Evolutionary conservation across 1,140 invertebrate species (phyloP), one percentile per base, ranked within the genome.

Genomic region (Drosophila dunni): DNA sequence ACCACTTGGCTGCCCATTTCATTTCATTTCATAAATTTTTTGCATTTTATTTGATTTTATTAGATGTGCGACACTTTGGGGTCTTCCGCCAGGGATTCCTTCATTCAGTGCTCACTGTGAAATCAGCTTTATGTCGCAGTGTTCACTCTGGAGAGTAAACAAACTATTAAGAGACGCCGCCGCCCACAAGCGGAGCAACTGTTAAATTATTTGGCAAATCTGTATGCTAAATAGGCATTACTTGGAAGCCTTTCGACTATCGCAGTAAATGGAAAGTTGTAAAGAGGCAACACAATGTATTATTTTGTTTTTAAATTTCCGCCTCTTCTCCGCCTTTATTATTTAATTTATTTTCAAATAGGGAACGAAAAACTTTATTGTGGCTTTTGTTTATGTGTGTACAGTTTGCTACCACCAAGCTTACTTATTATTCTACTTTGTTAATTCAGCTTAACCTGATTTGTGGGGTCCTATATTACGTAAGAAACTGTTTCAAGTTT

Each of bases 21-120:
- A 50, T 72, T 79, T 74, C 68, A 50, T 72, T 79, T 74, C 68
- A 66, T 58, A 79, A 67, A 79, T 75, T 79, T 29, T 83, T 83
- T 77, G 83, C 75, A 85, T 85, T 82, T 88, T 72, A 85, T 85
- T 85, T 85, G 81, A 84, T 85, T 84, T 84, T 84, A 81, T 84
- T 84, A 67, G 81, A 63, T 51, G 53, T 72, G 50, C 65, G 65
- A 38, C 46, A 51, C 46, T 63, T 68, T 66, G 50, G 61, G 51
- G 51, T 51, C 38, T 29, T 34, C 42, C 50, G 38, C 20, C 44
- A 44, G 53, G 45, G 45, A 20, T 29, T 29, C 34, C n/a, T 45
- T 42, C 36, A 13, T n/a, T 33, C 58, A 50, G 17, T 29, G 11
- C 13, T 17, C 9, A 6, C 24, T 29, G 24, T 29, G 24, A 29